These are phyloP conservation scores for Steinernema khuongi DNA, from an alignment of 1,140 invertebrate species.

Conservation along the genomic window DNA sequence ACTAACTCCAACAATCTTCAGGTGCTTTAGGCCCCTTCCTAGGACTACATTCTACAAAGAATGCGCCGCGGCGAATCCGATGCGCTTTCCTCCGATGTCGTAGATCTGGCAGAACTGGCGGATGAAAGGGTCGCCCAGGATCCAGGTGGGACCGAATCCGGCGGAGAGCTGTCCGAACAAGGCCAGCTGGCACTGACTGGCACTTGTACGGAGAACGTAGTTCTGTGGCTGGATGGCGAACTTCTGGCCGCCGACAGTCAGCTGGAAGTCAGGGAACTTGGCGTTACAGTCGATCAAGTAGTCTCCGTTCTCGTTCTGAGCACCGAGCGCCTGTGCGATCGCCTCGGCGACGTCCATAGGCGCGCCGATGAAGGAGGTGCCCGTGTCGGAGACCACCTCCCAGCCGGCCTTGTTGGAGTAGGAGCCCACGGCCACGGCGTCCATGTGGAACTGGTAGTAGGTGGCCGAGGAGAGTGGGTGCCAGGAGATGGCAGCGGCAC, in stretches of 20 bases:
- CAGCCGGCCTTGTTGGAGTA: conserved; percentile 28
- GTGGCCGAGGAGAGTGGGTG: conserved; percentile 43
- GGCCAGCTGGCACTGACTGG: not conserved
- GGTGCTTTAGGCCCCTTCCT: no score
- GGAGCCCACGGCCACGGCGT: conserved; percentile 28
- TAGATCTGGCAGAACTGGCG: conserved; percentile 4
- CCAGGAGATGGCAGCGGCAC: conserved; percentile 38
- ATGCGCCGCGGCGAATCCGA: conserved; percentile 15
- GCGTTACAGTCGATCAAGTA: conserved; percentile 14
- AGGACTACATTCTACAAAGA: no score
- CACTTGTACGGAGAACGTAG: conserved; percentile 9
- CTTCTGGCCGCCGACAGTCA: conserved; percentile 21
- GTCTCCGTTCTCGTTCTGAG: conserved; percentile 5
- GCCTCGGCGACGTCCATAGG: conserved; percentile 30
- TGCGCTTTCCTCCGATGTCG: conserved; percentile 10
- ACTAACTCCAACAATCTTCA: no score
- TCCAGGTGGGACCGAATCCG: conserved; percentile 20
- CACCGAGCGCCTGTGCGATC: conserved; percentile 40
- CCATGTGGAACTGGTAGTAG: conserved; percentile 46
- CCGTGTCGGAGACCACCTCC: conserved; percentile 46
- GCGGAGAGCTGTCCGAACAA: not conserved
- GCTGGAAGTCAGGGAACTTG: conserved; percentile 1
- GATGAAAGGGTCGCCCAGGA: conserved; percentile 23
- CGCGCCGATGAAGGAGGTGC: conserved; percentile 43
- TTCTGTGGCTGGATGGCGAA: conserved; percentile 18